A percentile compares a stretch with the other conserved stretches of the same genome.
phyloP scores from a whole-genome alignment of 2,113 vertebrate species.

The Synodontis membranacea region DNA sequence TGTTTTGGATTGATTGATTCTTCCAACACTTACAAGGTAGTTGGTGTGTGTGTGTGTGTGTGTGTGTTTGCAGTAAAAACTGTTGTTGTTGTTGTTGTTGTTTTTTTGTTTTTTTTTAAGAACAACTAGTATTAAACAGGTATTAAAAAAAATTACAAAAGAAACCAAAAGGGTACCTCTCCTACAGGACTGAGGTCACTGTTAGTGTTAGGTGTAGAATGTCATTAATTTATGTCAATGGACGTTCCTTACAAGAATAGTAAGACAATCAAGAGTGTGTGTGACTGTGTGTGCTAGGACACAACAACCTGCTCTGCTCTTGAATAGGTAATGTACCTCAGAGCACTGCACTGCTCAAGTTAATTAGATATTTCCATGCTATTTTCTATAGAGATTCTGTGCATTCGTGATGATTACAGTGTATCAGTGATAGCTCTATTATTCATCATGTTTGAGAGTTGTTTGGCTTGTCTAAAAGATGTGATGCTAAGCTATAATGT shows the following conservation, averaged over 20 bases:
- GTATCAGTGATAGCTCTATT: not conserved
- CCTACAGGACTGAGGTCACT: not conserved
- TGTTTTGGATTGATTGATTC: constrained; percentile 2
- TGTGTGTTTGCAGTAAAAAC: not conserved
- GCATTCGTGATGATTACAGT: constrained; percentile 31
- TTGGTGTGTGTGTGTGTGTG: not conserved
- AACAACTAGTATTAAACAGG: too few species aligned
- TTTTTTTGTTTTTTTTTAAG: too few species aligned
- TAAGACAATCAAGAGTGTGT: not conserved
- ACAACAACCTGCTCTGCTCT: not conserved
- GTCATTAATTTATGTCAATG: not conserved
- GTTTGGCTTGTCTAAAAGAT: constrained; percentile 1
- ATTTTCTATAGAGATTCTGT: constrained; percentile 8
- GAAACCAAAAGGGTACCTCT: not conserved
- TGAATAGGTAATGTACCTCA: constrained; percentile 17
- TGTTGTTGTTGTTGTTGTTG: not conserved
- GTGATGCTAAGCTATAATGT: not conserved
- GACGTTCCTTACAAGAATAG: not conserved
- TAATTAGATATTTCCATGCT: constrained; percentile 23
- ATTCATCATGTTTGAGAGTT: not conserved
- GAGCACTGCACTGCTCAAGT: not conserved
- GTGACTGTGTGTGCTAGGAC: not conserved
- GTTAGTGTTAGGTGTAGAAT: not conserved
- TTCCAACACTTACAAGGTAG: not conserved
- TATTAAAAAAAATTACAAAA: not conserved